These are phyloP conservation scores for Sebastes cheni DNA, from an alignment of 2,797 vertebrate genomes.

Conservation along the genomic window DNA sequence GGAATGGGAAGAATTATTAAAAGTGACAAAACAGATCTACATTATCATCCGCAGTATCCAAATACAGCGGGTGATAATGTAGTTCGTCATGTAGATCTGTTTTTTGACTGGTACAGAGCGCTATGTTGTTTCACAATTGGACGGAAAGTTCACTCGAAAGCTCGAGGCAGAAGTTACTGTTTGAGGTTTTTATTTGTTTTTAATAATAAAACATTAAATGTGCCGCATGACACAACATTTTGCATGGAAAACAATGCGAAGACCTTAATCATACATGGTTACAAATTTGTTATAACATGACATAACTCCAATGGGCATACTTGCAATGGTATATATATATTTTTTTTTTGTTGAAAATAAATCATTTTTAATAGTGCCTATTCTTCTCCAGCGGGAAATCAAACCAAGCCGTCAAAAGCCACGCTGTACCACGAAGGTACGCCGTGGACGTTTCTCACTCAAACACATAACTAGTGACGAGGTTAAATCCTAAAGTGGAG, in stretches of 20 bases:
- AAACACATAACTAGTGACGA: conserved; percentile 53
- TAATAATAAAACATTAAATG: conserved; percentile 82
- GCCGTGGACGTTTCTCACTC: conserved; percentile 33
- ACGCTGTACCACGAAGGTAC: conserved; percentile 46
- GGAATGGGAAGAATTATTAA: conserved; percentile 40
- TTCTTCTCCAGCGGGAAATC: conserved; percentile 55
- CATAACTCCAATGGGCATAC: conserved; percentile 80
- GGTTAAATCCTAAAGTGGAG: conserved; percentile 55
- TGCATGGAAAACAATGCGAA: conserved; percentile 82
- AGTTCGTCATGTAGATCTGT: conserved; percentile 23
- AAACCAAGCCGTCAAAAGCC: conserved; percentile 51
- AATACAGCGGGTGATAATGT: neutral
- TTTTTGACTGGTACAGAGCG: conserved; percentile 13
- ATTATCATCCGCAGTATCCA: too few species aligned
- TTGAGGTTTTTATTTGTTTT: conserved; percentile 79
- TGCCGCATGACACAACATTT: conserved; percentile 80
- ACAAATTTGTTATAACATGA: conserved; percentile 82
- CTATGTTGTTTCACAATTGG: conserved; percentile 14
- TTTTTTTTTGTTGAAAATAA: conserved; percentile 71
- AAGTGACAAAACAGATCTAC: neutral
- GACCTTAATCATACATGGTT: conserved; percentile 81
- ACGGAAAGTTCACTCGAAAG: conserved; percentile 33
- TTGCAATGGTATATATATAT: conserved; percentile 79
- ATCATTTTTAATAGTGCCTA: conserved; percentile 71
- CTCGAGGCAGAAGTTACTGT: conserved; percentile 59